These are phyloP conservation scores for Thamnaconus septentrionalis DNA, from an alignment of 2,113 vertebrate genomes.

Conservation along the genomic window DNA sequence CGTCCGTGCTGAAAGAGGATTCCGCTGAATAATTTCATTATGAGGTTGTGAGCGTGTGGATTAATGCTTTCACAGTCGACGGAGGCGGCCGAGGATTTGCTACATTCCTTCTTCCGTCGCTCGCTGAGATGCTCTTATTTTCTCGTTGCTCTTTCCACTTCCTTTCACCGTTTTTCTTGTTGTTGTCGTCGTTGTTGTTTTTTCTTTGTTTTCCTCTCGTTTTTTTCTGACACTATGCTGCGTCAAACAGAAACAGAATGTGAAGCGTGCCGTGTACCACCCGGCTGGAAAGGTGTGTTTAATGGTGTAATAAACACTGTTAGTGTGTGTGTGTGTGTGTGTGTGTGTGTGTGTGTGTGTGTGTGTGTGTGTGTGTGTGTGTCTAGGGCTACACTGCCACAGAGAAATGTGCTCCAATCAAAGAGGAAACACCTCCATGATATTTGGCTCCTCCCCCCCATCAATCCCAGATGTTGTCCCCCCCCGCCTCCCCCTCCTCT, in stretches of 20 bases:
- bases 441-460: constrained; percentile 17
- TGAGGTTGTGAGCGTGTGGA: constrained; percentile 54
- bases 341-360: neutral
- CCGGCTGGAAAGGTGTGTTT: too few species aligned
- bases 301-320: neutral
- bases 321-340: neutral
- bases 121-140: constrained; percentile 15
- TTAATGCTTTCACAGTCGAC: constrained; percentile 60
- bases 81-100: constrained; percentile 40
- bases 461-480: neutral
- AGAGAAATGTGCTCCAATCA: constrained; percentile 65
- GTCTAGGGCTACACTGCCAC: constrained; percentile 59
- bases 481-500: constrained; percentile 13
- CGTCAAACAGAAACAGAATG: neutral
- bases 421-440: constrained; percentile 55
- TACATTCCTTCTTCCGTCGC: constrained; percentile 4
- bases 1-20: constrained; percentile 22
- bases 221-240: neutral
- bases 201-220: neutral
- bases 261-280: neutral
- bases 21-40: constrained; percentile 56
- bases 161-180: neutral
- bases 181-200: neutral
- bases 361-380: constrained; percentile 3
- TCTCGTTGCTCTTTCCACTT: neutral